phyloP scores from a whole-genome alignment of 37 sponge, comb jelly and placozoan genomes.

The Amphimedon queenslandica region DNA sequence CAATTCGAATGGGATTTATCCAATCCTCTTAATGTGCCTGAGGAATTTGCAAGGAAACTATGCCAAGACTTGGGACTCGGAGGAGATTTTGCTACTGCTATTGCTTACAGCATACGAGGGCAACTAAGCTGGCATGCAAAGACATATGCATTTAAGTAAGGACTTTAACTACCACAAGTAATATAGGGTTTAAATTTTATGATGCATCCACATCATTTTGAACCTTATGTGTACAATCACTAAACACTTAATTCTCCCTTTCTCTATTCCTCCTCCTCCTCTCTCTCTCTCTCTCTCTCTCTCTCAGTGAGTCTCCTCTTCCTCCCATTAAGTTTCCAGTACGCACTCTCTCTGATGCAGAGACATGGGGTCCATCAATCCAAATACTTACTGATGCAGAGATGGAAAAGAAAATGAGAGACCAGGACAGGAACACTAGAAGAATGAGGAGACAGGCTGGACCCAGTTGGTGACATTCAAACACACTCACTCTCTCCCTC shows the following conservation, averaged over 20 bases:
- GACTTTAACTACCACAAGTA: too few species aligned
- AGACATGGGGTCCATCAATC: conserved; percentile 87
- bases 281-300: too few species aligned
- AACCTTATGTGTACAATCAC: too few species aligned
- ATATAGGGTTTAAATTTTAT: too few species aligned
- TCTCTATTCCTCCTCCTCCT: too few species aligned
- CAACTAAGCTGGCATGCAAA: conserved; percentile 95
- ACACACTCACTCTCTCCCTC: too few species aligned
- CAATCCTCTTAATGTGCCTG: conserved; percentile 94
- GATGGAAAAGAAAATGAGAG: conserved; percentile 99
- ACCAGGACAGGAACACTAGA: conserved; percentile 98
- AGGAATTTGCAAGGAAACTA: conserved; percentile 86
- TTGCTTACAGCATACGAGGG: conserved; percentile 96
- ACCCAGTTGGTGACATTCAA: conserved; percentile 70
- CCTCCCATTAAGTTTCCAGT: conserved; percentile 84
- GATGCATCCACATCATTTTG: too few species aligned
- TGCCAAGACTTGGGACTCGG: conserved; percentile 97
- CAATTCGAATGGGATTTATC: conserved; percentile 99
- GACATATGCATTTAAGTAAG: conserved; percentile 85
- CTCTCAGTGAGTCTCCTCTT: conserved; percentile 79
- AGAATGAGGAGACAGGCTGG: conserved; percentile 80
- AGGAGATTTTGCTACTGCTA: conserved; percentile 96
- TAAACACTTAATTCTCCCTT: too few species aligned
- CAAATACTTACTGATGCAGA: conserved; percentile 95
- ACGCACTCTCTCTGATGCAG: conserved; percentile 70